Base-by-base conservation (phyloP, 1,140 invertebrate genomes). In the Orchestia grillus region DNA sequence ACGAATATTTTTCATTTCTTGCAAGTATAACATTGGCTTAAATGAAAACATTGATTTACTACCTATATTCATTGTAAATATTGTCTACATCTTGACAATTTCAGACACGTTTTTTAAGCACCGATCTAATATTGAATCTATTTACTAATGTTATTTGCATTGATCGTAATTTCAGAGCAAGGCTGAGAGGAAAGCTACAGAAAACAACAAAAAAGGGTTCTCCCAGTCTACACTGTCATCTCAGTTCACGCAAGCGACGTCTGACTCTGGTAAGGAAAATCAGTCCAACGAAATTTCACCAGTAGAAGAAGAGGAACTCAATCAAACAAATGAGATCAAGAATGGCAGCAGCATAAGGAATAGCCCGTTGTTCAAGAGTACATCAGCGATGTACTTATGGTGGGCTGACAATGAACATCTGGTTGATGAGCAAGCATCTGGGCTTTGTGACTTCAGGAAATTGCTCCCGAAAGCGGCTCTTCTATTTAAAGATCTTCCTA, bases 311-410 rank as follows among this genome's bases (percentile, higher is more conserved):
- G 42, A 96, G 23, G 53, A 87, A 53, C 15, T 23, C 15, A 77
- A 8, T 77, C 62, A 36, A 28, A 77, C 36, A 36, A 77, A 77
- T 77, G 62, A 77, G 28, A 77, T 28, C 62, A 77, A 77, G 28
- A 28, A 47, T 44, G n/a, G 36, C 53, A 4, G 36, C 77, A 42
- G 53, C 62, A 28, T 92, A 77, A 77, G 62, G 53, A 44, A 41
- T 6, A 47, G 42, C 53, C 96, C 77, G 36, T 45, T 96, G 41
- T 87, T 57, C 45, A 95, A 96, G 87, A 96, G 96, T 43, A 94
- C 96, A 0, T 97, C 96, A 16, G 96, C 96, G 0, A 94, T 97
- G 41, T 88, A 97, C n/a, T 62, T 97, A 53, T 97, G 96, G 96
- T 91, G 96, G 43, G 96, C 91, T 28, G 96, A 97, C 44, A 97